Percentiles rank a stretch among this genome's conserved stretches.
Evolutionary conservation across 2,888 invertebrate genomes (phyloP).

Genomic region (Teleogryllus oceanicus): DNA sequence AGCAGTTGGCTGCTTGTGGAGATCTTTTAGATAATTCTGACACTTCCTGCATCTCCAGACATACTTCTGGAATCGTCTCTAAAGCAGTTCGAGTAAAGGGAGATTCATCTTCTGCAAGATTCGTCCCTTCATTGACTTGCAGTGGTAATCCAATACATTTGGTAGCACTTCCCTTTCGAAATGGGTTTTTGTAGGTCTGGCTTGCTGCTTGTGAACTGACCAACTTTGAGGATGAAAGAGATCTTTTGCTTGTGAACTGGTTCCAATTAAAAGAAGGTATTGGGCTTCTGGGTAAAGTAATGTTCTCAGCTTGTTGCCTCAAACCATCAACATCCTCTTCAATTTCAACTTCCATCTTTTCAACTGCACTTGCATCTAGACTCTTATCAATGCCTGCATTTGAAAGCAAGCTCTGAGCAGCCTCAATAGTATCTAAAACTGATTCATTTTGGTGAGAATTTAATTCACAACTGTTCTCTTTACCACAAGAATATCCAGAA

Average conservation of each 20-base stretch:
- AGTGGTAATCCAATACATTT: too few species aligned
- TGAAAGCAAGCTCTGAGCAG: too few species aligned
- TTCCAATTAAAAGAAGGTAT: background rate
- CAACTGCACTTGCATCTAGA: background rate
- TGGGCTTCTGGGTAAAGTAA: too few species aligned
- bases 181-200: background rate
- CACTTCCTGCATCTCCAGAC: background rate
- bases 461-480: background rate
- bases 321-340: background rate
- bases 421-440: background rate
- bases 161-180: background rate
- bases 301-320: background rate
- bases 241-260: background rate
- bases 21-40: background rate
- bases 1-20: background rate
- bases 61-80: too few species aligned
- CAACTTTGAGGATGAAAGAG: background rate
- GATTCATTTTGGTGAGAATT: background rate
- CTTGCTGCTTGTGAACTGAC: background rate
- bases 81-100: too few species aligned
- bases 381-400: background rate
- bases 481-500: background rate
- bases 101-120: too few species aligned
- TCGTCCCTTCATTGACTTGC: too few species aligned
- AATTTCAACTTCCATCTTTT: background rate